These are phyloP conservation scores for Syngnathus scovelli DNA, from an alignment of 2,113 vertebrate genomes.

Conservation along the genomic window DNA sequence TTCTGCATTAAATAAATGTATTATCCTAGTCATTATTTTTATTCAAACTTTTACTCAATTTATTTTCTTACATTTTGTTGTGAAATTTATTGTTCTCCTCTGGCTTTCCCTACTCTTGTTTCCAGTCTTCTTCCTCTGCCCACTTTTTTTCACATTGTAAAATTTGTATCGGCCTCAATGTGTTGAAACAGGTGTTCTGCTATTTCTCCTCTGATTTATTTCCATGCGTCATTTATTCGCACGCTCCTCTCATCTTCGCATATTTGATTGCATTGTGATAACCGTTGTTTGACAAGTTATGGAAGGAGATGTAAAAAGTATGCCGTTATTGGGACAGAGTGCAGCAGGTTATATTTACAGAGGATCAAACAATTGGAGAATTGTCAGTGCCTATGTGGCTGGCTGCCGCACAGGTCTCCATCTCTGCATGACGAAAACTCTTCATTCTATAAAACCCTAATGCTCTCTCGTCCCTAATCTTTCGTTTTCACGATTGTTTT, in stretches of 20 bases:
- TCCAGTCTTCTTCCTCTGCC: not conserved
- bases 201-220: conserved; percentile 59
- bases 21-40: not conserved
- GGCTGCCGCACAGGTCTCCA: conserved; percentile 52
- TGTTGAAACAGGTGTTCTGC: conserved; percentile 53
- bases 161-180: conserved; percentile 35
- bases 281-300: conserved; percentile 46
- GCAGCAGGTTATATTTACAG: conserved; percentile 33
- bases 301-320: conserved; percentile 28
- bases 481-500: conserved; percentile 69
- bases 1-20: not conserved
- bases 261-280: conserved; percentile 43
- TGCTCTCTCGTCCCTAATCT: conserved; percentile 64
- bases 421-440: conserved; percentile 46
- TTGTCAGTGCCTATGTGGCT: conserved; percentile 44
- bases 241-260: conserved; percentile 38
- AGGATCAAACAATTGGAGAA: conserved; percentile 49
- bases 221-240: conserved; percentile 63
- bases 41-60: not conserved
- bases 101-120: not conserved
- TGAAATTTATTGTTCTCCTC: not conserved
- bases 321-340: conserved; percentile 24
- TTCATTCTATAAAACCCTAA: conserved; percentile 56
- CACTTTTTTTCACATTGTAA: conserved; percentile 14
- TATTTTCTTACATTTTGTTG: not conserved